Percentiles rank a stretch among this genome's conserved stretches.
Evolutionary conservation across 2,888 invertebrate species (phyloP).

Genomic region (Oxycera nigricornis): DNA sequence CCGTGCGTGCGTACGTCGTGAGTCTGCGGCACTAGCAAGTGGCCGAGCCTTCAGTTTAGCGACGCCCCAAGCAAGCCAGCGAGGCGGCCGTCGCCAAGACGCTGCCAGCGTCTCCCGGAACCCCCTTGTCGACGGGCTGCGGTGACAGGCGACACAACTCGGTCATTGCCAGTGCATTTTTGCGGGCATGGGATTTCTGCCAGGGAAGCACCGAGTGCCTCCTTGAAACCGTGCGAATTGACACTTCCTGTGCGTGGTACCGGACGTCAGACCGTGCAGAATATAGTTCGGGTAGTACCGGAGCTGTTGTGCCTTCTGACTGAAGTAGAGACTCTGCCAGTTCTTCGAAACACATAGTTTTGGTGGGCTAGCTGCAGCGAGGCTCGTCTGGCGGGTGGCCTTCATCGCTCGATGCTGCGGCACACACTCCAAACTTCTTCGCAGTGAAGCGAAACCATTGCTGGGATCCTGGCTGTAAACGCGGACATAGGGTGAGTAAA

Average conservation of each 20-base stretch:
- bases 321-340: neutral
- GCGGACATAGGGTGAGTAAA: neutral
- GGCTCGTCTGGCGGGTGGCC: neutral
- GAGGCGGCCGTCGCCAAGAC: neutral
- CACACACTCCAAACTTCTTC: no score
- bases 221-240: neutral
- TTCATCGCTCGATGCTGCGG: neutral
- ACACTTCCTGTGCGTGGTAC: slow-evolving; percentile 3
- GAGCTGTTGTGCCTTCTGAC: neutral
- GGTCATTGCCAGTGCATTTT: no score
- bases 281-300: neutral
- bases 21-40: neutral
- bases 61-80: neutral
- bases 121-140: no score
- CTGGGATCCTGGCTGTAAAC: neutral
- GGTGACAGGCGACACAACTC: no score
- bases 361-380: neutral
- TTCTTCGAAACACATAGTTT: neutral
- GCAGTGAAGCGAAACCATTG: no score
- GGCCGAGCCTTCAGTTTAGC: neutral
- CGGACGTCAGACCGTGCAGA: neutral
- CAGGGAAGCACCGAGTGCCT: neutral
- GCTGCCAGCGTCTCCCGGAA: neutral
- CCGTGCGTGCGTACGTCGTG: neutral
- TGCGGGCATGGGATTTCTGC: neutral